A percentile compares a stretch with the other conserved stretches of the same genome.
Conservation (phyloP, 37 sponge, comb jelly and placozoan species). For the Oopsacas minuta region DNA sequence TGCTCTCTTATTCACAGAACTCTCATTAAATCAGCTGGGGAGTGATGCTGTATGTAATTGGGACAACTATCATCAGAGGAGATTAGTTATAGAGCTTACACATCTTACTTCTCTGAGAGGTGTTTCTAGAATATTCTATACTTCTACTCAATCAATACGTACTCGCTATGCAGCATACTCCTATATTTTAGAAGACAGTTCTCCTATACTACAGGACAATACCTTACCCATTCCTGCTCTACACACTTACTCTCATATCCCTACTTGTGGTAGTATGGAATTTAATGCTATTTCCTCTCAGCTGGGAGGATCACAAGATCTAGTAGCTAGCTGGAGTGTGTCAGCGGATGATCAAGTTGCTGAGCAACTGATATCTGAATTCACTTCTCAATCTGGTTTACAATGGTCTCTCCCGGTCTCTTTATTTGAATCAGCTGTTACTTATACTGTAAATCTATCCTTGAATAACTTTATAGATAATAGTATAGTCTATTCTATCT, state of each 20-base stretch:
- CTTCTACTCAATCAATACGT: neutral
- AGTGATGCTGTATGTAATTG: slow-evolving; percentile 34
- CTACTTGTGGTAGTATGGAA: neutral
- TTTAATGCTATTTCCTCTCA: neutral
- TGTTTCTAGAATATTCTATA: neutral
- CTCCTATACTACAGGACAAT: neutral
- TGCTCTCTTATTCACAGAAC: slow-evolving; percentile 18
- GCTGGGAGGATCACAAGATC: neutral
- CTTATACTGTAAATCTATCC: neutral
- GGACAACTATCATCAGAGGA: slow-evolving; percentile 39
- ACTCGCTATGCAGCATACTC: neutral
- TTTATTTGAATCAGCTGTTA: neutral
- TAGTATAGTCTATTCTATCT: neutral
- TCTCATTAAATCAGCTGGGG: slow-evolving; percentile 22
- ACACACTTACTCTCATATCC: neutral
- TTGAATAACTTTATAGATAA: neutral
- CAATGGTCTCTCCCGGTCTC: neutral
- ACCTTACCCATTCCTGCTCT: neutral
- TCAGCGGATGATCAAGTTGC: neutral
- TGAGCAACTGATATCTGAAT: neutral
- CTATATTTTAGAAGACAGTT: neutral
- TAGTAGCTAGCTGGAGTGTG: neutral
- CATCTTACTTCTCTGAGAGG: neutral
- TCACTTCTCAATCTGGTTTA: neutral
- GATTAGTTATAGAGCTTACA: slow-evolving; percentile 23